Evolutionary conservation across 2,797 vertebrate species (phyloP).

Genomic region (Sebastes kiyomatsui): DNA sequence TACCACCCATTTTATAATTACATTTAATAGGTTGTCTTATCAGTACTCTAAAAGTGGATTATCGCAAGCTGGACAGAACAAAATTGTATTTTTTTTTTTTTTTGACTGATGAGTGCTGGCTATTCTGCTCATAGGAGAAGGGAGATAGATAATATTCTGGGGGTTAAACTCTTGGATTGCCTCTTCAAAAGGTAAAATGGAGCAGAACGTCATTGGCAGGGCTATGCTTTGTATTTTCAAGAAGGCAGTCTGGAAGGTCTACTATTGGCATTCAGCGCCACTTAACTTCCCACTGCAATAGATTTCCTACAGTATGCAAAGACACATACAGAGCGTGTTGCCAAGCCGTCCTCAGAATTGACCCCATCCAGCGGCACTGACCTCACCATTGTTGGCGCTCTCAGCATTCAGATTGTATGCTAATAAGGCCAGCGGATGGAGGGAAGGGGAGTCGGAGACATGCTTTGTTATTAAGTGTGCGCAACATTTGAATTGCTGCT

Average conservation of each 20-base stretch:
- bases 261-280: slow-evolving; percentile 77
- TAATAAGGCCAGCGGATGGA: slow-evolving; percentile 75
- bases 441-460: slow-evolving; percentile 54
- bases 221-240: slow-evolving; percentile 77
- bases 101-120: slow-evolving; percentile 66
- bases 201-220: slow-evolving; percentile 62
- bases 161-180: slow-evolving; percentile 83
- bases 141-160: slow-evolving; percentile 76
- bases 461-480: slow-evolving; percentile 72
- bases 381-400: slow-evolving; percentile 78
- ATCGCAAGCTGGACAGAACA: slow-evolving; percentile 74
- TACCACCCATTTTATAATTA: slow-evolving; percentile 81
- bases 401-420: slow-evolving; percentile 86
- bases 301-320: slow-evolving; percentile 79
- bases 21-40: slow-evolving; percentile 85
- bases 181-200: slow-evolving; percentile 79
- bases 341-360: slow-evolving; percentile 72
- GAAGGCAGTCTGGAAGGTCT: slow-evolving; percentile 73
- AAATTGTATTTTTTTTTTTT: slow-evolving; percentile 65
- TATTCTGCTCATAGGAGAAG: slow-evolving; percentile 62
- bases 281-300: slow-evolving; percentile 77
- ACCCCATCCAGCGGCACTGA: slow-evolving; percentile 79
- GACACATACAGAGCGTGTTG: slow-evolving; percentile 78
- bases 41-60: slow-evolving; percentile 82
- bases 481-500: slow-evolving; percentile 67